These are phyloP conservation scores for Rhopalosiphum maidis DNA, from an alignment of 1,140 invertebrate genomes.

Conservation along the genomic window DNA sequence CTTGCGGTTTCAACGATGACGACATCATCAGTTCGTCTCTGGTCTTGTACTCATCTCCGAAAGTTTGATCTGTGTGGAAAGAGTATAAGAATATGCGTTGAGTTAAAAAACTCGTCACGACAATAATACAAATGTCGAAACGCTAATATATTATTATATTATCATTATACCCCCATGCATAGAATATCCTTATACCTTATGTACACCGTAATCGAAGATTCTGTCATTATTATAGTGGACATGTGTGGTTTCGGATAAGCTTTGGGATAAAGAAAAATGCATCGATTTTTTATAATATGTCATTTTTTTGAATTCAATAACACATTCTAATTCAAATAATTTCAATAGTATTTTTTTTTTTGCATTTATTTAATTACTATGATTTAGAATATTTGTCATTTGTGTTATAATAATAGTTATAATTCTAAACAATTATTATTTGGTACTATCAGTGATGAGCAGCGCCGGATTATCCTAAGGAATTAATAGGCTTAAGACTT, in stretches of 20 bases:
- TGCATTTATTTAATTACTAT: neutral
- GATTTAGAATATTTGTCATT: neutral
- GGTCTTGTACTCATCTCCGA: conserved; percentile 13
- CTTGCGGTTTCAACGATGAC: conserved; percentile 28
- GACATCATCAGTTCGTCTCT: conserved; percentile 20
- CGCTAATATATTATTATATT: neutral
- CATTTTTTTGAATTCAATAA: too few species aligned
- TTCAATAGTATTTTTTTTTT: too few species aligned
- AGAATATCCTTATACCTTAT: too few species aligned
- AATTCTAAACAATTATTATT: neutral
- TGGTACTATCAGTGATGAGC: neutral
- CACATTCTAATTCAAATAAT: too few species aligned
- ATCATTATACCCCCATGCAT: too few species aligned
- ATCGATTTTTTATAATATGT: too few species aligned
- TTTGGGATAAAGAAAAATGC: too few species aligned
- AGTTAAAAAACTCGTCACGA: neutral
- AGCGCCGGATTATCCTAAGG: neutral
- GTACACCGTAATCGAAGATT: too few species aligned
- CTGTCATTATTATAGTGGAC: too few species aligned
- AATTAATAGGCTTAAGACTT: neutral
- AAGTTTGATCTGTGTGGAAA: neutral
- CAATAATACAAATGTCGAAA: too few species aligned
- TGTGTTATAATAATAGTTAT: too few species aligned
- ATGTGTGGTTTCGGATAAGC: too few species aligned
- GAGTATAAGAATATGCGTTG: neutral